These are phyloP conservation scores for Diceros bicornis DNA, from an alignment of 2,797 vertebrate genomes.

Conservation along the genomic window DNA sequence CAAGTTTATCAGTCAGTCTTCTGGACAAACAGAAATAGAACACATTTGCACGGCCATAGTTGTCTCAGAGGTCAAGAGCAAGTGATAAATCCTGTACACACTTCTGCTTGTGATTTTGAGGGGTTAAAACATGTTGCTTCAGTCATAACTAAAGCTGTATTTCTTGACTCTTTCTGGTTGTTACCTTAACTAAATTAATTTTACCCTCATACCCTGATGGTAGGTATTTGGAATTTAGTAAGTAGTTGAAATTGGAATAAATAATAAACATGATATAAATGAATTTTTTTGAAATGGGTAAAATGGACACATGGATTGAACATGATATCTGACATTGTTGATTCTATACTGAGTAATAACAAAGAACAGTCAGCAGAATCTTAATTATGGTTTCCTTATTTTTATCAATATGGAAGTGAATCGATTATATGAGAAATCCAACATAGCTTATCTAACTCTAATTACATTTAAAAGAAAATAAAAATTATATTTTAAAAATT, in stretches of 20 bases:
- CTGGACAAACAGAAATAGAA: slow-evolving; percentile 4
- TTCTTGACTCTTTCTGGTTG: background rate
- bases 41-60: background rate
- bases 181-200: slow-evolving; percentile 14
- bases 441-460: background rate
- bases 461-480: slow-evolving; percentile 58
- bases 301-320: background rate
- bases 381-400: slow-evolving; percentile 16
- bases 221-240: slow-evolving; percentile 47
- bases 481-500: slow-evolving; percentile 56
- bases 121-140: background rate
- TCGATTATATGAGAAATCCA: slow-evolving; percentile 6
- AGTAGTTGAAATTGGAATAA: slow-evolving; percentile 38
- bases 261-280: background rate
- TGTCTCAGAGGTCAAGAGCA: background rate
- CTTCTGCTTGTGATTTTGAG: slow-evolving; percentile 6
- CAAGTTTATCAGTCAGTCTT: background rate
- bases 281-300: background rate
- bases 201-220: background rate
- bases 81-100: background rate
- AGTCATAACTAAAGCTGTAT: background rate
- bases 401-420: slow-evolving; percentile 51
- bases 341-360: slow-evolving; percentile 5
- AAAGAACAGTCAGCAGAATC: background rate
- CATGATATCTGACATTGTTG: background rate